Conservation (phyloP, 2,888 invertebrate species). For the Scrobipalpa atriplicella region DNA sequence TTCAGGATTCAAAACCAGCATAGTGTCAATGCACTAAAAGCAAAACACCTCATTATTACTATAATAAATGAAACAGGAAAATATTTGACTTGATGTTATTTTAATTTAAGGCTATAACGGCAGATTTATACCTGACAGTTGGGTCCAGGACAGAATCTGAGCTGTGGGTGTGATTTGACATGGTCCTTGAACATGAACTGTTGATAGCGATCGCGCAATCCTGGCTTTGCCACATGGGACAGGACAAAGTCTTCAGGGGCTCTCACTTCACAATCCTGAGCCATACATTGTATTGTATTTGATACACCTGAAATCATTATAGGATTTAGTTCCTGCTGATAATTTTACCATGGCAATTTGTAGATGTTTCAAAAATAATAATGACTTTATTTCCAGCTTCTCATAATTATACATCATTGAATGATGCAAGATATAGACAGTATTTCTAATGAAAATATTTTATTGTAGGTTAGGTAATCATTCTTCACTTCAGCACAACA, state of each 20-base stretch:
- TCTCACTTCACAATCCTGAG: conserved; percentile 94
- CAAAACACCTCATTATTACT: background rate
- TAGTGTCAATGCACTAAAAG: background rate
- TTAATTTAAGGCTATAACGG: background rate
- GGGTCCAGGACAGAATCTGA: conserved; percentile 97
- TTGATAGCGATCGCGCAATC: conserved; percentile 95
- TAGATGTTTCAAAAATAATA: background rate
- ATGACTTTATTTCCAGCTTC: too few relatives aligned
- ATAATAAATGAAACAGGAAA: background rate
- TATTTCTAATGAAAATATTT: too few relatives aligned
- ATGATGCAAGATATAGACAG: too few relatives aligned
- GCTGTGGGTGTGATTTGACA: conserved; percentile 95
- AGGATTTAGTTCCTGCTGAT: background rate
- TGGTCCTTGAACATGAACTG: conserved; percentile 98
- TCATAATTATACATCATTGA: too few relatives aligned
- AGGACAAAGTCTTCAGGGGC: conserved; percentile 98
- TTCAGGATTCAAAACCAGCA: background rate
- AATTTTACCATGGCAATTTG: background rate
- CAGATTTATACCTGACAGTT: conserved; percentile 91
- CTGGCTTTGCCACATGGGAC: conserved; percentile 91
- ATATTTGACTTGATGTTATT: background rate
- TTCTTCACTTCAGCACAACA: too few relatives aligned
- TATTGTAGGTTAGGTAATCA: too few relatives aligned
- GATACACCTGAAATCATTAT: conserved; percentile 81
- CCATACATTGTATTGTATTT: conserved; percentile 98